A percentile compares a stretch with the other conserved stretches of the same genome.
Conservation (phyloP, 2,888 invertebrate species). For the Onthophagus sagittarius region DNA sequence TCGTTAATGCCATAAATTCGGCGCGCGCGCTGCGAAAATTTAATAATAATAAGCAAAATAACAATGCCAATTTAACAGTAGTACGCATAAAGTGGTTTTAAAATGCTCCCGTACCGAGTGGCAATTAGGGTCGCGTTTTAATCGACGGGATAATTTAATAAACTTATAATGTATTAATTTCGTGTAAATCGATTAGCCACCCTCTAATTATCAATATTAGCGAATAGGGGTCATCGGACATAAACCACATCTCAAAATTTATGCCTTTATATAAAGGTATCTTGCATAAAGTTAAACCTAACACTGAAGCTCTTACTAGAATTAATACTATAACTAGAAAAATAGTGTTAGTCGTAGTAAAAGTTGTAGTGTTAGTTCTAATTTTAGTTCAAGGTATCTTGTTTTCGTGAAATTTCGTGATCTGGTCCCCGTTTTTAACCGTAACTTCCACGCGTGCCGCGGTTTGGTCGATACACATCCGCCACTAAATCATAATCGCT, state of each 20-base stretch:
- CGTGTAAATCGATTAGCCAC: background rate
- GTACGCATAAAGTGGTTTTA: background rate
- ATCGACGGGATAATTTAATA: background rate
- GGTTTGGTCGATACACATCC: background rate
- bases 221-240: too few species aligned
- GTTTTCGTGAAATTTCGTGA: background rate
- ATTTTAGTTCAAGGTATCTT: too few species aligned
- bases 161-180: background rate
- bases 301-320: too few species aligned
- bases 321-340: too few species aligned
- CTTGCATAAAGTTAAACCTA: too few species aligned
- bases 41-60: background rate
- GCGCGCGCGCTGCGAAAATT: background rate
- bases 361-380: too few species aligned
- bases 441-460: background rate
- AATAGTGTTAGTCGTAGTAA: too few species aligned
- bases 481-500: background rate
- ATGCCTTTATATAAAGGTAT: too few species aligned
- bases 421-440: background rate
- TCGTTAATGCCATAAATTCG: background rate
- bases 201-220: background rate
- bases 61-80: background rate
- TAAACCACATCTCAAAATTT: too few species aligned
- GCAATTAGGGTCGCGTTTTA: background rate
- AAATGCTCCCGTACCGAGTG: background rate